These are phyloP conservation scores for Incurvaria masculella DNA, from an alignment of 2,888 invertebrate genomes.

Conservation along the genomic window DNA sequence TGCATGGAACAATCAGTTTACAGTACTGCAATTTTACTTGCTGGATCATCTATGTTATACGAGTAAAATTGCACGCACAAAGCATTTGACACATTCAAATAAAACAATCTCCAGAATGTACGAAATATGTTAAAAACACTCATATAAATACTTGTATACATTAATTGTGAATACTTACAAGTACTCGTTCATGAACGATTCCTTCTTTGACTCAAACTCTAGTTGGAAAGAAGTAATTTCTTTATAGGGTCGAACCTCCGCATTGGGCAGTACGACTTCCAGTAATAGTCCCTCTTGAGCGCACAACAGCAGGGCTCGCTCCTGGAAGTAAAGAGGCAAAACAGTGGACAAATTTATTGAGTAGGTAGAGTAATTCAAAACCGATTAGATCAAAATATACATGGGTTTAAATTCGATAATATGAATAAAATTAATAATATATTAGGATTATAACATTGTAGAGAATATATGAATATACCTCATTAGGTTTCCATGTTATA, in stretches of 20 bases:
- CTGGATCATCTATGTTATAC: no score
- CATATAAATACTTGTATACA: not conserved
- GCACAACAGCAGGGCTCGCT: constrained; percentile 34
- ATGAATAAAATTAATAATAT: constrained; percentile 2
- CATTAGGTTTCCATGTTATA: constrained; percentile 64
- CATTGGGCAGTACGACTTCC: constrained; percentile 37
- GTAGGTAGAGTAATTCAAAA: no score
- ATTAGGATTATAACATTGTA: constrained; percentile 1
- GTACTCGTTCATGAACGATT: constrained; percentile 40
- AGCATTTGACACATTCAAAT: not conserved
- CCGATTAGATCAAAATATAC: no score
- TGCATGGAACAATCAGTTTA: no score
- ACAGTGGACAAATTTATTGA: no score
- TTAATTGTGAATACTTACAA: constrained; percentile 29
- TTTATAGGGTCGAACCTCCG: constrained; percentile 25
- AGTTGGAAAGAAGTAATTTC: constrained; percentile 42
- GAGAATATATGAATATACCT: constrained; percentile 29
- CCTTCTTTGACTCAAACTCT: constrained; percentile 35
- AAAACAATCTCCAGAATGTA: no score
- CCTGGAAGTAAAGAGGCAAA: no score
- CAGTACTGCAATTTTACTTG: no score
- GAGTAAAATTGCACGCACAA: no score
- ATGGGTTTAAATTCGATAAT: no score
- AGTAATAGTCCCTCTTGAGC: constrained; percentile 42
- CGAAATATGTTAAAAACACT: no score